Base-by-base conservation (phyloP, 2,888 invertebrate genomes). In the Drosophila maculinotata region DNA sequence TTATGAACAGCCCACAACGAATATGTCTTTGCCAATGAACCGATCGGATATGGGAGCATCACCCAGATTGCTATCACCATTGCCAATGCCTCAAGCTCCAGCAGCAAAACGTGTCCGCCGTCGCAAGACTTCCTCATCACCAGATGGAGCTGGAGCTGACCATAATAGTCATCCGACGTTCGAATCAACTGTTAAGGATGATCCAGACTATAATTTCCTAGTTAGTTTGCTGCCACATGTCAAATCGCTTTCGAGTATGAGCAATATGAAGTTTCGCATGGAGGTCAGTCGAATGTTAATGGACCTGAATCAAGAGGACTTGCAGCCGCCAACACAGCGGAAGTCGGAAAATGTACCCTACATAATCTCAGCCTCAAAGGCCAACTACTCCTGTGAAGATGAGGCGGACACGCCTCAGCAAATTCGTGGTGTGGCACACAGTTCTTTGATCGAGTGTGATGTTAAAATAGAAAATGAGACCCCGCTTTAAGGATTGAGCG, bases 391-490 rank as follows among this genome's bases (percentile, higher is more conserved):
- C 6, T 15, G 35, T 2, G 39, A 38, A 3, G 28, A 47, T 17
- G 3, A 54, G 12, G 5, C 12, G 0, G 65, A 65, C 0, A 7
- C 33, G 7, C 26, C 14, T 3, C 4, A 26, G 28, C 25, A 26
- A 17, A 5, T 60, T 26, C 38, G 14, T 69, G 1, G 57, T 41
- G 14, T 69, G 1, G 57, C 52, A 5, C 65, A 80, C 10, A 76
- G 74, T 30, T 71, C 84, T 1, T 42, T 72, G 26, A 45, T 82
- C 8, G 81, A 82, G 44, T 82, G 81, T 42, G 81, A 82, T 64
- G 85, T 82, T 35, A 82, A 82, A 44, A 84, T 84, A 53, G 81
- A 82, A 57, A 72, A 86, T 48, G 80, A 86, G 6, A 36, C 70
- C n/a, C 4, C 74, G 20, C 31, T 42, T 42, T 79, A 58, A 60